Evolutionary conservation across 2,888 invertebrate species (phyloP).

Genomic region (Liodrosophila aerea): DNA sequence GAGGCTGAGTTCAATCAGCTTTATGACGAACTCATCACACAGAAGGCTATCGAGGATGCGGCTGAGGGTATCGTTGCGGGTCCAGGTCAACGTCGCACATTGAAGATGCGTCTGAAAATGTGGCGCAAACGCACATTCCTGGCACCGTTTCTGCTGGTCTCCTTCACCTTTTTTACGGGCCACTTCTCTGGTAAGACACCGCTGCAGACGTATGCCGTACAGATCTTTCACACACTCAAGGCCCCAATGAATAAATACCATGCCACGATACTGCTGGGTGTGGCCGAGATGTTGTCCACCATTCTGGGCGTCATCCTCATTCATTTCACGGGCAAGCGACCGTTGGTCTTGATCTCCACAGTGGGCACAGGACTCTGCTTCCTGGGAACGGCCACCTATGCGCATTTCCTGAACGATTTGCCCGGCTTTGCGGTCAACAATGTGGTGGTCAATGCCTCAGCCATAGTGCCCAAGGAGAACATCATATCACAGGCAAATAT

Average conservation of each 20-base stretch:
- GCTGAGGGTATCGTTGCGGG: slow-evolving; percentile 57
- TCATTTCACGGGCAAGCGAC: slow-evolving; percentile 89
- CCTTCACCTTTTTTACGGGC: slow-evolving; percentile 87
- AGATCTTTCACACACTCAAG: slow-evolving; percentile 87
- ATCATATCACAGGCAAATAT: slow-evolving; percentile 80
- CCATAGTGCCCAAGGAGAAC: slow-evolving; percentile 73
- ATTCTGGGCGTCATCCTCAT: slow-evolving; percentile 86
- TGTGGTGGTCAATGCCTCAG: slow-evolving; percentile 81
- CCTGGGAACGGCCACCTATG: slow-evolving; percentile 82
- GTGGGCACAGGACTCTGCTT: slow-evolving; percentile 87
- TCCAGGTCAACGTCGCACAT: slow-evolving; percentile 33
- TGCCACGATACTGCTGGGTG: slow-evolving; percentile 88
- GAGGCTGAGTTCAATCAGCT: slow-evolving; percentile 82
- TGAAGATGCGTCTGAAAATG: slow-evolving; percentile 76
- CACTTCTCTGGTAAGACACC: slow-evolving; percentile 90
- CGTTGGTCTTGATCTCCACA: slow-evolving; percentile 87
- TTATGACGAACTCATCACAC: slow-evolving; percentile 78
- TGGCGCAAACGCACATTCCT: slow-evolving; percentile 86
- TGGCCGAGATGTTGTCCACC: slow-evolving; percentile 87
- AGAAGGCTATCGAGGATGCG: slow-evolving; percentile 73
- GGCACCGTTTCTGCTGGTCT: slow-evolving; percentile 87
- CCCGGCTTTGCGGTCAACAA: slow-evolving; percentile 81
- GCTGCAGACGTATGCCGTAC: slow-evolving; percentile 89
- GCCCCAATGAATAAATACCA: slow-evolving; percentile 90
- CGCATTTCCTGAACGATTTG: slow-evolving; percentile 80